Evolutionary conservation across 2,113 vertebrate species (phyloP), one percentile per base, ranked within the genome.

Genomic region (Sarotherodon lohbergeri): DNA sequence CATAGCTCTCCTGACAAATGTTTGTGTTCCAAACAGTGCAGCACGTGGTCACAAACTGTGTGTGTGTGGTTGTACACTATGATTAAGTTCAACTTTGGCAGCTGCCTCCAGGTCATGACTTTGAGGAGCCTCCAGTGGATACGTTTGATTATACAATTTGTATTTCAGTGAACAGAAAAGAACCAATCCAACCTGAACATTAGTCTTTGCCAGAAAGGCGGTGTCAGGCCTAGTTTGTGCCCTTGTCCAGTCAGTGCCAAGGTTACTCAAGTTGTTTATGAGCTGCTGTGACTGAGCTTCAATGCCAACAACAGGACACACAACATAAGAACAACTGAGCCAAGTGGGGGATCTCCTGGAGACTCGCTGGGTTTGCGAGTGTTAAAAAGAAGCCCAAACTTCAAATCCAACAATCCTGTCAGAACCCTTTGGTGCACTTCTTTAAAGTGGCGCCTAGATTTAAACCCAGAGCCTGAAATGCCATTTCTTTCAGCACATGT

Each of bases 201-300:
- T 10, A 7, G 13, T 36, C 8, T 83, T 43, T 66, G 11, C 32
- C n/a, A 32, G 57, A 43, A 43, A 63, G 43, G 43, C 0, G 2
- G 16, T 34, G 82, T 50, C 57, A 13, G 57, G 81, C 13, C 39
- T 61, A 12, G 39, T 85, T 56, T 85, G 52, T 80, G 90, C 71
- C 91, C 94, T 94, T 93, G 91, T 83, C 59, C 57, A 17, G 63
- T 86, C 66, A 84, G 34, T 8, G 4, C 78, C 90, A 95, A 92
- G 93, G 95, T 94, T 52, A 85, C 82, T 85, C 16, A 61, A 43
- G 91, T 83, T 71, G 88, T 95, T 94, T 91, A 93, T 88, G 88
- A 79, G 84, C 89, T 66, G 41, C 54, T n/a, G 56, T 7, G 36
- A 56, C 91, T 9, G 52, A 78, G 66, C 54, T 50, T 86, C 81